Percentiles rank a stretch among this genome's conserved stretches.
Conservation (phyloP, 2,888 invertebrate genomes). For the Suillia variegata region DNA sequence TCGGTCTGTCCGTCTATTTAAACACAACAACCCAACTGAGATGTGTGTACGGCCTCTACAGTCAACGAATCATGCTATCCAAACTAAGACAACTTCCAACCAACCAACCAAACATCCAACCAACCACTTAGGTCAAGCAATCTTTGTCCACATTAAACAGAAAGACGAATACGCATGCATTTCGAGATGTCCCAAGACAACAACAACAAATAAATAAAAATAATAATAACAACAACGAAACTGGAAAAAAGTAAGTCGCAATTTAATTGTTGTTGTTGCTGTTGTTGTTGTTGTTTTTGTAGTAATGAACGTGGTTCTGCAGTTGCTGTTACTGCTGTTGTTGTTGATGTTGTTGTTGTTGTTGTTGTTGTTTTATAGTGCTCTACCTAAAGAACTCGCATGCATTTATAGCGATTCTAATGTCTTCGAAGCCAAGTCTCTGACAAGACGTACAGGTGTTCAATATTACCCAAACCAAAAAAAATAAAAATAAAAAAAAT, state of each 20-base stretch:
- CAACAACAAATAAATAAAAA: not conserved
- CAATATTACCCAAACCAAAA: not conserved
- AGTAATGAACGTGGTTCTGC: not conserved
- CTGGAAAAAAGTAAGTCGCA: constrained; percentile 22
- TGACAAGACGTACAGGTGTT: constrained; percentile 7
- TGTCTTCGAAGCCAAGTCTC: not conserved
- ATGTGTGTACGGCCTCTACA: too few relatives aligned
- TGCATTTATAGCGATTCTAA: not conserved
- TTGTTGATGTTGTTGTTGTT: not conserved
- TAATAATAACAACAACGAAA: too few relatives aligned
- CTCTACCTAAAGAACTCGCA: not conserved
- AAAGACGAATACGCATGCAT: too few relatives aligned
- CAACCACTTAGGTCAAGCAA: too few relatives aligned
- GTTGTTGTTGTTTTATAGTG: not conserved
- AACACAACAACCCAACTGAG: too few relatives aligned
- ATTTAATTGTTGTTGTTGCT: constrained; percentile 19
- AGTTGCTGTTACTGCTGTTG: constrained; percentile 12
- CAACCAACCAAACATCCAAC: too few relatives aligned
- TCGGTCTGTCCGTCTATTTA: too few relatives aligned
- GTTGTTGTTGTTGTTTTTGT: too few relatives aligned
- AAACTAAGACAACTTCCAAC: too few relatives aligned
- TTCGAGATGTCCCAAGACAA: too few relatives aligned
- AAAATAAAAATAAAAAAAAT: constrained; percentile 8
- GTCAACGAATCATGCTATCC: too few relatives aligned
- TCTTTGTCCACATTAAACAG: too few relatives aligned